Conservation (phyloP, 1,140 invertebrate species). For the Meteorus sp. region DNA sequence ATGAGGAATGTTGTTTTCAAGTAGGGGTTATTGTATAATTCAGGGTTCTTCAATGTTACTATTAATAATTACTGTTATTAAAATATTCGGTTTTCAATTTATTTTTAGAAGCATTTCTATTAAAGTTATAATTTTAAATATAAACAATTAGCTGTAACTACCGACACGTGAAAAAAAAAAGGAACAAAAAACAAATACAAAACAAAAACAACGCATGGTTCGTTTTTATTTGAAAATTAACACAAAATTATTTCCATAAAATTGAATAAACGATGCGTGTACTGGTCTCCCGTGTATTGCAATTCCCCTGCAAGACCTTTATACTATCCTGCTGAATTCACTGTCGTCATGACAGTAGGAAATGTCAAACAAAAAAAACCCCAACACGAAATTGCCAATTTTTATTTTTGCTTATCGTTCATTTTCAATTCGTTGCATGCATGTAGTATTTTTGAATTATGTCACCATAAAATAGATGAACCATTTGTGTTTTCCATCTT, state of each 20-base stretch:
- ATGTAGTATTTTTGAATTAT: too few species aligned
- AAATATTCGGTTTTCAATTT: constrained; percentile 36
- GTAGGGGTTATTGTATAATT: too few species aligned
- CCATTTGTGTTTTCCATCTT: too few species aligned
- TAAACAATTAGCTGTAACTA: constrained; percentile 20
- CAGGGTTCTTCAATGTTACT: too few species aligned
- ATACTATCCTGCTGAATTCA: neutral
- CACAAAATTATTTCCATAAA: constrained; percentile 48
- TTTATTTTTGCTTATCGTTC: too few species aligned
- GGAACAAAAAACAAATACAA: constrained; percentile 37
- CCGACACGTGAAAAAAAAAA: constrained; percentile 41
- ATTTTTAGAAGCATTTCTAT: constrained; percentile 37
- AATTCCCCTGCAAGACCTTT: constrained; percentile 28
- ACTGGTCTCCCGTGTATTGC: constrained; percentile 43
- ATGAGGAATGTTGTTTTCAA: too few species aligned
- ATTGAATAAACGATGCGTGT: constrained; percentile 51
- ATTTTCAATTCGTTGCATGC: too few species aligned
- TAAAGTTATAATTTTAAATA: neutral
- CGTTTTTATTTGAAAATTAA: constrained; percentile 43
- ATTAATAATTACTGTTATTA: neutral
- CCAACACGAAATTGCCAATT: too few species aligned
- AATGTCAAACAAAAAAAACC: too few species aligned
- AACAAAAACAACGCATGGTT: constrained; percentile 32
- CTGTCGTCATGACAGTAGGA: neutral
- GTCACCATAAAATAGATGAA: neutral